A percentile compares a stretch with the other conserved stretches of the same genome.
phyloP scores from a whole-genome alignment of 2,888 invertebrate genomes.

The Heliconius sara region DNA sequence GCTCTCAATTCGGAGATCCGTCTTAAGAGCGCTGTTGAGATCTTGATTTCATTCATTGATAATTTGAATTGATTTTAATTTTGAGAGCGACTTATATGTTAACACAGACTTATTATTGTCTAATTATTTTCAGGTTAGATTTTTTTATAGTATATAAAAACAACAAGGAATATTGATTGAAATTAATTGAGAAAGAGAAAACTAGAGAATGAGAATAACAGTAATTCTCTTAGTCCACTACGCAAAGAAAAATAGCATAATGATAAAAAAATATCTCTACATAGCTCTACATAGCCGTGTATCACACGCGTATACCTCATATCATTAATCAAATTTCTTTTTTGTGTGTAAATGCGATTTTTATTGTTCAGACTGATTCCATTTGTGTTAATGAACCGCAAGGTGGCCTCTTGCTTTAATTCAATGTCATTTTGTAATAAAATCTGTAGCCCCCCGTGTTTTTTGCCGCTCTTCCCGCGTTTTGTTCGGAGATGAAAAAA shows the following conservation, averaged over 20 bases:
- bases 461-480: constrained; percentile 24
- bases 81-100: too few relatives aligned
- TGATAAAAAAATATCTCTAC: background rate
- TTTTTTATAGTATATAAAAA: too few relatives aligned
- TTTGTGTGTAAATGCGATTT: constrained; percentile 78
- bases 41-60: too few relatives aligned
- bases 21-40: too few relatives aligned
- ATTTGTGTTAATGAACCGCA: constrained; percentile 77
- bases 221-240: background rate
- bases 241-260: background rate
- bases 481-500: constrained; percentile 47
- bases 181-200: too few relatives aligned
- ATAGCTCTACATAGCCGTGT: constrained; percentile 35
- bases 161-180: too few relatives aligned
- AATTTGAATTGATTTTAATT: too few relatives aligned
- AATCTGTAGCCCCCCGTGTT: constrained; percentile 50
- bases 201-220: too few relatives aligned
- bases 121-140: too few relatives aligned
- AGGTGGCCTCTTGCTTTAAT: constrained; percentile 74
- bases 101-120: too few relatives aligned
- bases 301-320: constrained; percentile 51
- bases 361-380: constrained; percentile 74
- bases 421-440: constrained; percentile 75
- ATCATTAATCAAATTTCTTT: constrained; percentile 78
- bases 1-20: too few relatives aligned